A percentile compares a stretch with the other conserved stretches of the same genome.
phyloP scores from a whole-genome alignment of 2,113 vertebrate species.

The Nipponia nippon region DNA sequence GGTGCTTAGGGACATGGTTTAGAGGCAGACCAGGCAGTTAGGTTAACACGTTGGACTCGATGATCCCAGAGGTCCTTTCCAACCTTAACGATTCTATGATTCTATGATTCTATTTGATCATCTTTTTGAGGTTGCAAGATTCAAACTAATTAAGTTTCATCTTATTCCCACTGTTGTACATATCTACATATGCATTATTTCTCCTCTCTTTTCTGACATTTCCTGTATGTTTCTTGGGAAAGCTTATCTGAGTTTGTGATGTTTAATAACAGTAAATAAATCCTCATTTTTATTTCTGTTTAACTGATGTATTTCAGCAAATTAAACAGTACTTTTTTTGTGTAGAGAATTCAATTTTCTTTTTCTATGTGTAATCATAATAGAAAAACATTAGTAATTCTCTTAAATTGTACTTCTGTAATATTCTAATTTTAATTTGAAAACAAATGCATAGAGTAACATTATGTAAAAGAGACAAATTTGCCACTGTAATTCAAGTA shows the following conservation, averaged over 20 bases:
- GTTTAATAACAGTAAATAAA: not conserved
- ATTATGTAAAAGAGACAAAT: not conserved
- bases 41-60: too few species aligned
- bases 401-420: not conserved
- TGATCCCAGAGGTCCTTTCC: too few species aligned
- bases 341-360: not conserved
- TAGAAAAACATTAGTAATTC: not conserved
- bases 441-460: not conserved
- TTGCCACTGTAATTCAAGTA: not conserved
- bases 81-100: too few species aligned
- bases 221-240: not conserved
- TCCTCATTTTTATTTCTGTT: not conserved
- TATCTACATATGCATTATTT: not conserved
- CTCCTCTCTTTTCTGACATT: not conserved
- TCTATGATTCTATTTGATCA: not conserved
- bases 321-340: not conserved
- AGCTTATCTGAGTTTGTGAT: not conserved
- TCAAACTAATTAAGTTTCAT: not conserved
- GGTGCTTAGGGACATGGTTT: too few species aligned
- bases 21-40: too few species aligned
- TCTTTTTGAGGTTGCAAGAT: not conserved
- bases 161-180: not conserved
- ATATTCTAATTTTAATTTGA: not conserved
- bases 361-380: not conserved
- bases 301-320: not conserved